A percentile compares a stretch with the other conserved stretches of the same genome.
Conservation (phyloP, 1,140 invertebrate genomes). For the Megalonaias nervosa region DNA sequence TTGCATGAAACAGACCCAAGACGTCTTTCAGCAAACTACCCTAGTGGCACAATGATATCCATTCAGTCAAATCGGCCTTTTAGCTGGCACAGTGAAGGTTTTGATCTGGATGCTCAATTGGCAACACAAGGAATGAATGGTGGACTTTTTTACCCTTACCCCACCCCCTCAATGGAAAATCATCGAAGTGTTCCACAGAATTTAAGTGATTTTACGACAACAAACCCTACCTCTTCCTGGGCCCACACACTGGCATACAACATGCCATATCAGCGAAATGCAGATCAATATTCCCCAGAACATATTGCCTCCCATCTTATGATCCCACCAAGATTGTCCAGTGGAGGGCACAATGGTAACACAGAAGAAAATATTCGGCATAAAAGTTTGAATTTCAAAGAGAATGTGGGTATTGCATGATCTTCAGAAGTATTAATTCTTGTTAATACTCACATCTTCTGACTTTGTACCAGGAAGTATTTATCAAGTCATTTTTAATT, state of each 20-base stretch:
- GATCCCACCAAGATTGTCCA: conserved; percentile 59
- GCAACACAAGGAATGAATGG: conserved; percentile 19
- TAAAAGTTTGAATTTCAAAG: conserved; percentile 54
- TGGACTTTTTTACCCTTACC: conserved; percentile 4
- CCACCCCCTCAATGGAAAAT: conserved; percentile 44
- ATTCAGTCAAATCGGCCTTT: conserved; percentile 56
- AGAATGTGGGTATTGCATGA: conserved; percentile 64
- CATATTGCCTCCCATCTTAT: conserved; percentile 52
- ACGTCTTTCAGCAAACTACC: conserved; percentile 56
- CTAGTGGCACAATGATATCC: conserved; percentile 47
- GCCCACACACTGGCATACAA: conserved; percentile 48
- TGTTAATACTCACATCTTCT: too few species aligned
- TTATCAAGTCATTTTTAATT: too few species aligned
- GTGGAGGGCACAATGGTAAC: conserved; percentile 57
- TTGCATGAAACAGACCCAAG: conserved; percentile 59
- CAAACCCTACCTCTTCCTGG: conserved; percentile 37
- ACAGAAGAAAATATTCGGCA: conserved; percentile 55
- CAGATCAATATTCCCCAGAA: conserved; percentile 51
- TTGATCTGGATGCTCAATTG: conserved; percentile 60
- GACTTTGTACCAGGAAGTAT: too few species aligned
- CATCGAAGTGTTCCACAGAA: conserved; percentile 57
- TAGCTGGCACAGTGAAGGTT: conserved; percentile 67
- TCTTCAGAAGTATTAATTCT: not conserved
- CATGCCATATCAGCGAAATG: conserved; percentile 22
- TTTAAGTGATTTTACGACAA: conserved; percentile 38